phyloP scores from a whole-genome alignment of 2,113 vertebrate genomes.

The Mandrillus leucophaeus region DNA sequence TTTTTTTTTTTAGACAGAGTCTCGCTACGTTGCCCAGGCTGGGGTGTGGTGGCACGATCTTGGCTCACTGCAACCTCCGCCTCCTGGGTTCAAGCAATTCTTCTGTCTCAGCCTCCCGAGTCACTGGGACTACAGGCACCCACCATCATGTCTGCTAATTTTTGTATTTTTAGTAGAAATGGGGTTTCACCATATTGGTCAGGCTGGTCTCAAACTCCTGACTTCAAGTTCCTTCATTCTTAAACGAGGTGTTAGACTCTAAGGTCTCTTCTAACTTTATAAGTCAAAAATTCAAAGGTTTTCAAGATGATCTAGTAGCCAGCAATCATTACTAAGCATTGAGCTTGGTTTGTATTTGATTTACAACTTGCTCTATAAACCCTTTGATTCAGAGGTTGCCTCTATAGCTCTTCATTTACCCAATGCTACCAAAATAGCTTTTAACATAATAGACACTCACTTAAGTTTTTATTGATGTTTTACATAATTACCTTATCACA shows the following conservation, averaged over 20 bases:
- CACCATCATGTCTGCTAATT: too few species aligned
- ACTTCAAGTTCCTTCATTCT: neutral
- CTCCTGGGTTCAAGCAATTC: too few species aligned
- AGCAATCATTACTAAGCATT: conserved; percentile 14
- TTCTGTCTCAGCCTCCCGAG: too few species aligned
- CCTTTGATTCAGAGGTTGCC: neutral
- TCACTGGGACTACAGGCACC: too few species aligned
- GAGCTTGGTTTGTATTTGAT: conserved; percentile 18
- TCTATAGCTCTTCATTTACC: neutral
- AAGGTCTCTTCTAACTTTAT: conserved; percentile 6
- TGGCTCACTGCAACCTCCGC: too few species aligned
- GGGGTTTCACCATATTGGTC: too few species aligned
- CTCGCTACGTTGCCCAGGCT: accelerated
- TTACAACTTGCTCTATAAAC: conserved; percentile 17
- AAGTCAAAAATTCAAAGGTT: conserved; percentile 5
- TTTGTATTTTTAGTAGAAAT: too few species aligned
- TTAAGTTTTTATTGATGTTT: conserved; percentile 54
- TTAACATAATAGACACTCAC: conserved; percentile 17
- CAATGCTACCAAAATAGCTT: neutral
- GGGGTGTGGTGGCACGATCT: too few species aligned
- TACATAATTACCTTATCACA: conserved; percentile 30
- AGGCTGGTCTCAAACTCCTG: too few species aligned
- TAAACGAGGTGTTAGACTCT: neutral
- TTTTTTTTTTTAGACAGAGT: too few species aligned
- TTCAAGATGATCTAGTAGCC: neutral